Base-by-base conservation (phyloP, 2,888 invertebrate species). In the Slavum lentiscoides region DNA sequence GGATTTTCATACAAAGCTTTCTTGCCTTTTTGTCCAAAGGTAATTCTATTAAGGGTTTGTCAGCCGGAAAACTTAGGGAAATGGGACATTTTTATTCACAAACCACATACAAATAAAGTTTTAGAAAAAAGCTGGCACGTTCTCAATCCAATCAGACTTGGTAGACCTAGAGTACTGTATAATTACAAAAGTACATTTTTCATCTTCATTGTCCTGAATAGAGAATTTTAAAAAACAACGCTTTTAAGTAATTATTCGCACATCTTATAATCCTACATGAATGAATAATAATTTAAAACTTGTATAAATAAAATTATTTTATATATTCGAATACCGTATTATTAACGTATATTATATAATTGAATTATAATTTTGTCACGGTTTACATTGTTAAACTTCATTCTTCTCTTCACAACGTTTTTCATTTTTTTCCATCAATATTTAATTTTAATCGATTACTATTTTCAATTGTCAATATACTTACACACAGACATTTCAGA, bases 131-230 rank as follows among this genome's bases (percentile, higher is more conserved):
- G 30, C 61, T 77, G 77, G 69, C 61, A 77, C 43, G n/a, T 30
- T 62, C 62, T 62, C 77, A 77, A 74, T 74, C 37, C 66, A 74
- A 77, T 69, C 61, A 69, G 37, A 77, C 59, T 77, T 77, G 77
- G 69, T 61, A 77, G 69, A 69, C 59, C 17, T 3, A 61, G 69
- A 37, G 21, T 62, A 61, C 62, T 77, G 62, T 75, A 69, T 69
- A 77, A 62, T 77, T 61, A 15, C 53, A 69, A 53, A 62, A 69
- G 77, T 53, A 53, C 76, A 23, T 68, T 23, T 74, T 21, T 74
- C 19, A 66, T 74, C 11, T 66, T 74, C 55, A 74, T 66, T 74
- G 39, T 66, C 15, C 21, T 11, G 17, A 55, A 66, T 64, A 74
- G 49, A 64, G 4, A 21, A 21, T 55, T 23, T 1, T 4, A 23